These are phyloP conservation scores for Coptotermes formosanus DNA, from an alignment of 1,140 invertebrate genomes.

Conservation along the genomic window DNA sequence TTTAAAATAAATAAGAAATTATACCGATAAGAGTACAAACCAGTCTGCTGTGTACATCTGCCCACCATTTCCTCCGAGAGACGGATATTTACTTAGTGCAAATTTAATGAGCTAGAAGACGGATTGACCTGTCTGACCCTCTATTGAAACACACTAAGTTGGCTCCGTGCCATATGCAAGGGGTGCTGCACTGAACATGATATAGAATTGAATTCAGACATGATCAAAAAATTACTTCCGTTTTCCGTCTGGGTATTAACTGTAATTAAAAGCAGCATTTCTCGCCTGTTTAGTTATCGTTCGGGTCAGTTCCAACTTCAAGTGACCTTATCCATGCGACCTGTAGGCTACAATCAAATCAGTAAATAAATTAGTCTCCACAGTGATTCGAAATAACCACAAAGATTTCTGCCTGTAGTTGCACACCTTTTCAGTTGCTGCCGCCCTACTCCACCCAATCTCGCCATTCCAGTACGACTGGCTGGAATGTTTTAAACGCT, in stretches of 20 bases:
- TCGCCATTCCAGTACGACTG: too few relatives aligned
- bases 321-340: neutral
- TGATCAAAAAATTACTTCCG: neutral
- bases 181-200: neutral
- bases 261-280: neutral
- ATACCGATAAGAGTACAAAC: neutral
- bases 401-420: too few relatives aligned
- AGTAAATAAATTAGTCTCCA: too few relatives aligned
- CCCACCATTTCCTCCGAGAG: neutral
- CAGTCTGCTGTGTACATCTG: neutral
- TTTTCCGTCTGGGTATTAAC: neutral
- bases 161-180: slow-evolving; percentile 8
- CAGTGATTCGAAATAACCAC: too few relatives aligned
- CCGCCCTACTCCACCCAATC: too few relatives aligned
- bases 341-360: too few relatives aligned
- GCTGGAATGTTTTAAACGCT: too few relatives aligned
- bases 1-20: neutral
- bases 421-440: too few relatives aligned
- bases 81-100: neutral
- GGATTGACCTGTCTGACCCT: slow-evolving; percentile 1
- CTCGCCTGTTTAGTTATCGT: neutral
- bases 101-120: neutral
- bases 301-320: neutral
- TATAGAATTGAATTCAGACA: neutral
- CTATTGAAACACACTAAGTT: neutral